Evolutionary conservation across 2,797 vertebrate genomes (phyloP), one percentile per base, ranked within the genome.

Genomic region (Spea hammondii): DNA sequence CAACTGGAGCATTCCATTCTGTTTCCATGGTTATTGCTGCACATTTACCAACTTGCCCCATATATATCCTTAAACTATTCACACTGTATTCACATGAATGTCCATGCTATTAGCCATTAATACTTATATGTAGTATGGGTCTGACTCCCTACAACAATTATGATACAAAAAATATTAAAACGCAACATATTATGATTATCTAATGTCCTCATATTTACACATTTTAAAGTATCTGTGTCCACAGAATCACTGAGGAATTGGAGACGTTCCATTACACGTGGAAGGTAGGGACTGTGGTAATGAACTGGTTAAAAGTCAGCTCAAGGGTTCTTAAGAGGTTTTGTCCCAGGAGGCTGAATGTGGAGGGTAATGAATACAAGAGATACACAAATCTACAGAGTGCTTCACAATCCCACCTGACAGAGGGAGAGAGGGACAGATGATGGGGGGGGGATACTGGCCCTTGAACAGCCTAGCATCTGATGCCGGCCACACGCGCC

Each of bases 401-500:
- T 11, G 55, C 85, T 90, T 88, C 89, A 91, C 90, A 91, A 92
- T 91, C 90, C 91, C 91, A 92, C 92, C 92, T 94, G 93, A 92
- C 60, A 45, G 60, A 62, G 53, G 53, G 45, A 57, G 17, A n/a
- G 65, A 74, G 74, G 69, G 69, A 76, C 69, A 76, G 62, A 67
- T 72, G 64, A 76, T 55, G 50, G 48, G 79, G 79, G 45, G 89
- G 88, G 88, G 13, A 73, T 90, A 87, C 89, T 89, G 57, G 90
- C 91, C 93, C 91, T 91, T 90, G 93, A 92, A 92, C 90, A 91
- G 92, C 91, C 90, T 92, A 89, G 88, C 89, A 91, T 94, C 92
- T 95, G 93, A 94, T 92, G 92, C 89, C 95, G 93, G 94, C 94
- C 91, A 93, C 93, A 94, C 94, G 94, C 89, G 92, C 94, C 91